Evolutionary conservation across 2,797 vertebrate species (phyloP).

Genomic region (Tokudaia tokunoshimensis): DNA sequence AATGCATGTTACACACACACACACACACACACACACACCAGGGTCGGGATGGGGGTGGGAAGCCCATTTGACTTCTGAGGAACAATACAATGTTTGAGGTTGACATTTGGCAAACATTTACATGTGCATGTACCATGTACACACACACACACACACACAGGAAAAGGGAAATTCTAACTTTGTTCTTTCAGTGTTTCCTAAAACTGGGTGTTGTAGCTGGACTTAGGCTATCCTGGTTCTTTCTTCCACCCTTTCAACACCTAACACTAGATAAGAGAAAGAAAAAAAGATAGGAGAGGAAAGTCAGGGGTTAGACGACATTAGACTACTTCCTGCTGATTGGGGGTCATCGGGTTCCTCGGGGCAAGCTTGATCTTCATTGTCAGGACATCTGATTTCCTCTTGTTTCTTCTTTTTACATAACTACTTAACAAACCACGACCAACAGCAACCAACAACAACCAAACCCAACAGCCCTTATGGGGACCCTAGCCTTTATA

Average conservation of each 20-base stretch:
- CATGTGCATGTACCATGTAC: background rate
- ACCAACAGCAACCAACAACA: background rate
- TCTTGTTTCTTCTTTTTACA: background rate
- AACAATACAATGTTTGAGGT: background rate
- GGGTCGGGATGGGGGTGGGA: background rate
- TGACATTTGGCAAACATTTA: background rate
- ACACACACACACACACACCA: background rate
- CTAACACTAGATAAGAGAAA: background rate
- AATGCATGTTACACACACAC: background rate
- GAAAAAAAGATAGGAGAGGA: background rate
- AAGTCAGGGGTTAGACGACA: background rate
- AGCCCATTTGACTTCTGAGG: background rate
- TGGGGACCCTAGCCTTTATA: no score
- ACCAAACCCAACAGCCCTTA: background rate
- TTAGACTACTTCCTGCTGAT: background rate
- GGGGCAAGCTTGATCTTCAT: background rate
- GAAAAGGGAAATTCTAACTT: background rate
- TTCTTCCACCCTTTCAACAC: background rate
- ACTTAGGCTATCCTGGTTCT: background rate
- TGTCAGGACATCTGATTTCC: background rate
- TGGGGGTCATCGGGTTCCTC: background rate
- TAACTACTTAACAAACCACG: background rate
- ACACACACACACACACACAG: background rate
- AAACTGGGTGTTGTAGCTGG: background rate
- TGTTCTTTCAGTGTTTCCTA: background rate